A percentile compares a stretch with the other conserved stretches of the same genome.
Evolutionary conservation across 2,113 vertebrate genomes (phyloP).

Genomic region (Pogonocichla stellata): DNA sequence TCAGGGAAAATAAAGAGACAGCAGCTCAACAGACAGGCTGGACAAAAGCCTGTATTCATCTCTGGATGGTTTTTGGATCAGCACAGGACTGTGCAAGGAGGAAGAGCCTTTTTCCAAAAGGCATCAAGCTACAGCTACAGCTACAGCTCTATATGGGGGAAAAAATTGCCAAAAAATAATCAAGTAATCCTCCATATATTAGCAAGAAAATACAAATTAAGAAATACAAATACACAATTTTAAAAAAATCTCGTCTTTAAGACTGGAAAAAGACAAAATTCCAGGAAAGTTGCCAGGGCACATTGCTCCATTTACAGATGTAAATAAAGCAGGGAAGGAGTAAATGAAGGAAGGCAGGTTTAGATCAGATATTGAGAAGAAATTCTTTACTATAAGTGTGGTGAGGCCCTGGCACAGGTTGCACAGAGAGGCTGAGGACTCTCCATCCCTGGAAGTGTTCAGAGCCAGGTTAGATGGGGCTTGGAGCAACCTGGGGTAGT

Average conservation of each 20-base stretch:
- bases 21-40: background rate
- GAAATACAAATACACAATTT: background rate
- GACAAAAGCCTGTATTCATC: background rate
- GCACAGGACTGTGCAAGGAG: background rate
- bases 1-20: background rate
- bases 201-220: background rate
- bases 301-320: background rate
- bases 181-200: background rate
- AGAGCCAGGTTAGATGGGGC: fast-evolving
- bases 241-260: background rate
- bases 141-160: fast-evolving
- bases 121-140: background rate
- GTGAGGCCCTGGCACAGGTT: background rate
- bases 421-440: background rate
- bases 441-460: too few species aligned
- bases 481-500: background rate
- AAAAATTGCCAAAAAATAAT: background rate
- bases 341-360: background rate
- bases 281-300: background rate
- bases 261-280: background rate
- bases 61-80: background rate
- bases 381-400: background rate
- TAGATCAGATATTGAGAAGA: background rate
- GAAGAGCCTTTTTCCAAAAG: background rate
- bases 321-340: background rate